Evolutionary conservation across 1,140 invertebrate species (phyloP), one percentile per base, ranked within the genome.

Genomic region (Eubasilissa regina): DNA sequence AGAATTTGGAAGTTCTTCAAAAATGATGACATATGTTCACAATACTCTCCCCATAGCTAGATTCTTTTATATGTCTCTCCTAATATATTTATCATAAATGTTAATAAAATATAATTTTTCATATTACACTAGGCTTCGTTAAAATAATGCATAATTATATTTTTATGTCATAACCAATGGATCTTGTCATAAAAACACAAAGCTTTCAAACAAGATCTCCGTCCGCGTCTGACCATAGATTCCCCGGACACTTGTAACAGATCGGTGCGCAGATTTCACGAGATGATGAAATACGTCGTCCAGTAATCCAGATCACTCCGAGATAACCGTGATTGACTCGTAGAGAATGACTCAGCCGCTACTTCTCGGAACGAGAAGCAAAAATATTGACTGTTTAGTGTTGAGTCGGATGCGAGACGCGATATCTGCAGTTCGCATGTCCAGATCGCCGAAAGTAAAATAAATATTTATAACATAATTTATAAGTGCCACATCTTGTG

Each of bases 311-410:
- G 75, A 77, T 77, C 62, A 66, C 0, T 19, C 9, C 47, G 62
- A 60, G 66, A 70, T 70, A 70, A 64, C 45, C n/a, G 43, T 60
- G 75, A 77, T 45, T 53, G 62, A 62, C 45, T 75, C 58, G 45
- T 6, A 79, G 78, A 74, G 78, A 45, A 66, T 80, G 79, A 80
- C 51, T 80, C 79, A 48, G 48, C 76, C 60, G 17, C 21, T 75
- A 17, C 74, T 58, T 58, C 17, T 12, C 55, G 21, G 55, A 58
- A 58, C 17, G 11, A 58, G 55, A 58, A 19, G 17, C 55, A 11
- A 58, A 58, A 58, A 13, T 53, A n/a, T 53, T 17, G 17, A 58
- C 55, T 58, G 55, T 58, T 58, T 58, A 58, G 55, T 58, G 55
- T 58, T 15, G 1, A 11, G 55, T 11, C 17, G 12, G 17, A 12